Percentiles rank a stretch among this genome's conserved stretches.
phyloP scores from a whole-genome alignment of 2,113 vertebrate genomes.

The Cacatua alba region DNA sequence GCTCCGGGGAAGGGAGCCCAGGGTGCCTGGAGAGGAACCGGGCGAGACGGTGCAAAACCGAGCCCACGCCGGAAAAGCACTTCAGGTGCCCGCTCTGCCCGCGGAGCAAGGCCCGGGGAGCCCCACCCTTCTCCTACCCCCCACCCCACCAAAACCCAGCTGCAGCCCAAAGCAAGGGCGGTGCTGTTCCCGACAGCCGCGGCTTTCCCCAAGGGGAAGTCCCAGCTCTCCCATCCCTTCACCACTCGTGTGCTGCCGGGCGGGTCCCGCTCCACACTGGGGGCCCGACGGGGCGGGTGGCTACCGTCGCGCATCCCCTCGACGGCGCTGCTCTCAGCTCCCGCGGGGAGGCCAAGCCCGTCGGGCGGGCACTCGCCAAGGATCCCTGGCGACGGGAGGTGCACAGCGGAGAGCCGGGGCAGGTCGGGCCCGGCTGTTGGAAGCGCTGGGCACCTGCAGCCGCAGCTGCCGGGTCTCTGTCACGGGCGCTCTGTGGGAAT shows the following conservation, averaged over 20 bases:
- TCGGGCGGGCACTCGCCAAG: background rate
- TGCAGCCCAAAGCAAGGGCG: background rate
- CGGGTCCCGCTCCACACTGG: background rate
- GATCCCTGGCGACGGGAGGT: accelerated
- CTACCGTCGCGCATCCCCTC: background rate
- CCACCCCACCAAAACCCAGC: background rate
- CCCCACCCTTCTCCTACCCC: background rate
- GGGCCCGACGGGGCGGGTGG: background rate
- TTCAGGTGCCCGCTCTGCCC: background rate
- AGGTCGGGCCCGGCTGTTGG: background rate
- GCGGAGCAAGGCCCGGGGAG: background rate
- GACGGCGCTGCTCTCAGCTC: background rate
- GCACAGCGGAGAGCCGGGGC: background rate
- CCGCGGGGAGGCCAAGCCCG: background rate
- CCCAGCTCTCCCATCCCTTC: background rate
- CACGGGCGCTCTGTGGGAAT: background rate
- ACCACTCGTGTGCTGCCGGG: background rate
- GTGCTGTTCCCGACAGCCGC: background rate
- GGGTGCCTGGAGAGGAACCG: background rate
- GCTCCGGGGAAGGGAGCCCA: background rate
- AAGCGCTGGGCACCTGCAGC: accelerated
- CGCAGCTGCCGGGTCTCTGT: background rate
- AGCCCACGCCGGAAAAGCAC: background rate
- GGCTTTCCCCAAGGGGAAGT: background rate
- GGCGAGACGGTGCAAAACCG: background rate